Percentiles rank a stretch among this genome's conserved stretches.
Evolutionary conservation across 2,888 invertebrate species (phyloP).

Genomic region (Odontocerum albicorne): DNA sequence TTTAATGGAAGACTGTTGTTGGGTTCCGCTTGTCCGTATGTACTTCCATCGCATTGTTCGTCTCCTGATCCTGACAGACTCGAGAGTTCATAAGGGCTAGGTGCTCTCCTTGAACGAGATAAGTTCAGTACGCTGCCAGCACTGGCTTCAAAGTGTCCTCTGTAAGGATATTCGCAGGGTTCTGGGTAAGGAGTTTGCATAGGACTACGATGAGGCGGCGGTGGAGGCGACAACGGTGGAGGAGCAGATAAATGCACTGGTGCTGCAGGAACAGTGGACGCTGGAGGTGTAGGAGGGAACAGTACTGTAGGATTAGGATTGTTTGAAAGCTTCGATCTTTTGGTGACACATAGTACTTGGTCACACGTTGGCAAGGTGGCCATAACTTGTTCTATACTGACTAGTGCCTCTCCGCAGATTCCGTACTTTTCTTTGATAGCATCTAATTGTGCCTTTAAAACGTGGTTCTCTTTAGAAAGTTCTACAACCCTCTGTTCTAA

Average conservation of each 20-base stretch:
- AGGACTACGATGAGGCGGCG: slow-evolving; percentile 58
- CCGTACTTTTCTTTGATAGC: slow-evolving; percentile 93
- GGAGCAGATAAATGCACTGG: slow-evolving; percentile 30
- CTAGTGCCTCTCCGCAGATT: slow-evolving; percentile 82
- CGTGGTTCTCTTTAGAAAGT: slow-evolving; percentile 93
- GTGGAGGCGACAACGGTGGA: slow-evolving; percentile 44
- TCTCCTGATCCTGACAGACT: slow-evolving; percentile 68
- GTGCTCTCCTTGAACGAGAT: slow-evolving; percentile 64
- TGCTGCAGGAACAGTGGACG: slow-evolving; percentile 52
- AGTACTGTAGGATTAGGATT: slow-evolving; percentile 51
- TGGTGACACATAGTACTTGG: slow-evolving; percentile 81
- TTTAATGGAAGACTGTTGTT: slow-evolving; percentile 87
- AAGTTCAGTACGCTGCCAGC: slow-evolving; percentile 73
- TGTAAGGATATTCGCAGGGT: slow-evolving; percentile 52
- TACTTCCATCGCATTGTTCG: slow-evolving; percentile 46
- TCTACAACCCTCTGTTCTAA: slow-evolving; percentile 92
- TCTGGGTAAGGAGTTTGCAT: slow-evolving; percentile 55
- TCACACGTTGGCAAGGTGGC: slow-evolving; percentile 84
- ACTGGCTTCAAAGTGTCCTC: slow-evolving; percentile 59
- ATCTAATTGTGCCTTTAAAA: slow-evolving; percentile 88
- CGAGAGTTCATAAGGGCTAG: slow-evolving; percentile 80
- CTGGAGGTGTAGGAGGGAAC: slow-evolving; percentile 59
- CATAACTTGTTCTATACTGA: slow-evolving; percentile 86
- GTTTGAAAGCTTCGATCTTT: slow-evolving; percentile 60
- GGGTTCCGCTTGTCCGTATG: slow-evolving; percentile 58